Base-by-base conservation (phyloP, 2,888 invertebrate genomes). In the Baronia brevicornis region DNA sequence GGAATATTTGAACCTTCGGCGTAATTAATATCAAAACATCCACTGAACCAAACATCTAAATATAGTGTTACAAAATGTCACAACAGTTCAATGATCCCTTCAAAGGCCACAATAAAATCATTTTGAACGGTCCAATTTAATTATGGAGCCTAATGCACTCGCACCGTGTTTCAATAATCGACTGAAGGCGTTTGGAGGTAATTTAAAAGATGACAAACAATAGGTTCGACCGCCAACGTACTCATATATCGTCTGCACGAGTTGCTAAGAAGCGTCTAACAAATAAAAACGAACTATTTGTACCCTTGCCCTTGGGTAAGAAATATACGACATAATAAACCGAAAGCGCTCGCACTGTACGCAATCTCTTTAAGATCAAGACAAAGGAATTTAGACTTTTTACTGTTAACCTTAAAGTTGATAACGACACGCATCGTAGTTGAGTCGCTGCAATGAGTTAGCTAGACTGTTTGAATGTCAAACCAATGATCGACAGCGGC, bases 381-480 rank as follows among this genome's bases (percentile, higher is more conserved):
- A 12, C 25, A 21, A 22, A 24, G 9, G 44, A 35, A 27, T 12
- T 46, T 12, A 54, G 60, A 55, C 45, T 48, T 46, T 65, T 30
- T 15, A 2, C 4, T 5, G 21, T 34, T 19, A 3, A 5, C 3
- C 23, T 33, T 53, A 54, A 42, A 54, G 54, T 53, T 36, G 30
- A 47, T 44, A 52, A 52, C 34, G 51, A 34, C 44, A 48, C 49
- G 9, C 21, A 24, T 23, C 28, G 12, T 2, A 3, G 2, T 11
- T 26, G 32, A 35, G 39, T 49, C 60, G 63, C 54, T 80, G 80
- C 80, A 80, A 74, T 72, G 72, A 73, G 69, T 73, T 67, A 66
- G 78, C 71, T 78, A 78, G 79, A 69, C 70, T 56, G 73, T 78
- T 75, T 84, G 82, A 84, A 84, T 78, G 84, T 84, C 84, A 84